Evolutionary conservation across 2,888 invertebrate genomes (phyloP), one percentile per base, ranked within the genome.

Genomic region (Lucinisca nassula): DNA sequence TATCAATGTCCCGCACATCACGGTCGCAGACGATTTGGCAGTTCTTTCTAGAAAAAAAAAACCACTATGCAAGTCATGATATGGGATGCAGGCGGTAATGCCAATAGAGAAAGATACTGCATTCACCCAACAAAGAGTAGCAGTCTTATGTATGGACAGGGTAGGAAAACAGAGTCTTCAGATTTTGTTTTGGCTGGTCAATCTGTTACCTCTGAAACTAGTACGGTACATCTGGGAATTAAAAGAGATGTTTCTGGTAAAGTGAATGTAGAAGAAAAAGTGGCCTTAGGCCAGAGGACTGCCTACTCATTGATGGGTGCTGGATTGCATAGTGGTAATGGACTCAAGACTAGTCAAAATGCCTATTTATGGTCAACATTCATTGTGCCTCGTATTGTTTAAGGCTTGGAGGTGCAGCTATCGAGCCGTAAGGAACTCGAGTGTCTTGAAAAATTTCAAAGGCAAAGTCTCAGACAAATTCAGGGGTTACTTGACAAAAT

Each of bases 401-500:
- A 77, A 67, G 82, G 77, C 2, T 70, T 82, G 4, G 82, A 82
- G 32, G 55, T 45, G 1, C 27, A 61, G 21, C 37, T 37, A 4
- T 61, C 4, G n/a, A 58, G 35, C n/a, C 12, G 61, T 12, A 51
- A 58, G 21, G 58, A 77, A 24, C 14, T 77, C 3, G 24, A 37
- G 3, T 58, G 27, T 17, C 61, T 77, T 24, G 77, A 77, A 24
- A 27, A n/a, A 6, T 58, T 77, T 17, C 58, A 55, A 17, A 35
- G 30, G 35, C 55, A 27, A 27, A 37, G 37, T 24, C 32, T 77
- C n/a, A 6, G 37, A 24, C 77, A 77, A 32, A 58, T 77, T 24
- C 58, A 77, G 37, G 37, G 58, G 14, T 61, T 77, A n/a, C 37
- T 61, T n/a, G 77, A 77, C 37, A 77, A 58, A 61, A 58, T 61